Base-by-base conservation (phyloP, 2,888 invertebrate species). In the Zaprionus obscuricornis region DNA sequence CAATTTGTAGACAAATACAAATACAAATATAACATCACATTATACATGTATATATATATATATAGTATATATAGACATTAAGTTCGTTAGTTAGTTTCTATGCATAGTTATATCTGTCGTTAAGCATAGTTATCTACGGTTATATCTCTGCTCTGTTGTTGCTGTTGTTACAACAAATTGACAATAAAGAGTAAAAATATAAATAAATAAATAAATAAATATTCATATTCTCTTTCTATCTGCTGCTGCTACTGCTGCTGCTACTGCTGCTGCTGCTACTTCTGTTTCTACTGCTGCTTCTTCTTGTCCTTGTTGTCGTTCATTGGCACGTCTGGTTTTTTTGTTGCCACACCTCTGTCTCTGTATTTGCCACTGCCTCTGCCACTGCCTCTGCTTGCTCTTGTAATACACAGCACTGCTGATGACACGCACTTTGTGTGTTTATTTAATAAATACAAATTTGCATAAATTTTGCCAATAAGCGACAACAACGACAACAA, bases 361-460 rank as follows among this genome's bases (percentile, higher is more conserved):
- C n/a, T n/a, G n/a, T n/a, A n/a, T n/a, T n/a, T n/a, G n/a, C n/a
- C n/a, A n/a, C n/a, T n/a, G n/a, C n/a, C n/a, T n/a, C n/a, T n/a
- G n/a, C n/a, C n/a, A n/a, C n/a, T n/a, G n/a, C n/a, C n/a, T n/a
- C n/a, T n/a, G n/a, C n/a, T n/a, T n/a, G n/a, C n/a, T n/a, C n/a
- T n/a, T n/a, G n/a, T n/a, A n/a, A n/a, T n/a, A n/a, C n/a, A 5
- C 56, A 47, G 46, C 55, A n/a, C n/a, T n/a, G n/a, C n/a, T 59
- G 63, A 66, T 54, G 74, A 58, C 71, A 82, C 82, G 78, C 76
- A 82, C 72, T 74, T 68, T 82, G 78, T 65, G 68, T 85, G 78
- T 82, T 82, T 85, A 85, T 83, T 85, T 65, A 85, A 85, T 79
- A 82, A 85, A 85, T 73, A 69, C 11, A 75, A 82, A 79, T 79